Evolutionary conservation across 2,888 invertebrate species (phyloP).

Genomic region (Sinohyriopsis cumingii): DNA sequence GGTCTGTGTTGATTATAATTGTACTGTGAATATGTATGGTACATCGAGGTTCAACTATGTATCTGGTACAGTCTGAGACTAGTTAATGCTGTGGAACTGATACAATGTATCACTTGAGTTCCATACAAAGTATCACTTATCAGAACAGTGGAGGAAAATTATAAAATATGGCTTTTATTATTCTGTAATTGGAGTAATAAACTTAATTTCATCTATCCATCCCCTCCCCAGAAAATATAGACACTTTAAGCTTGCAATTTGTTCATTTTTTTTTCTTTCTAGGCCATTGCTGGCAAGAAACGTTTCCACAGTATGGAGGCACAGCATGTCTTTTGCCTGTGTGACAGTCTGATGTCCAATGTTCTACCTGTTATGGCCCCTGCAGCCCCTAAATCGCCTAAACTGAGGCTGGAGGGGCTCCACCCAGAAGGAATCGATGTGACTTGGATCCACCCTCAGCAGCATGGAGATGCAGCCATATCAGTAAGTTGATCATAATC

Average conservation of each 20-base stretch:
- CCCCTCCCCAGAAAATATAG: no score
- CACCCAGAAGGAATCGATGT: constrained; percentile 69
- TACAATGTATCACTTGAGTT: no score
- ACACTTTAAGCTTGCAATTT: no score
- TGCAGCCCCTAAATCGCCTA: constrained; percentile 69
- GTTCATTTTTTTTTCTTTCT: constrained; percentile 12
- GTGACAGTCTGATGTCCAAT: constrained; percentile 68
- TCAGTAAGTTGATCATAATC: constrained; percentile 58
- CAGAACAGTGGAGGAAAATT: no score
- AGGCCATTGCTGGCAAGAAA: constrained; percentile 64
- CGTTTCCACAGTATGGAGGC: constrained; percentile 51
- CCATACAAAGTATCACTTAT: no score
- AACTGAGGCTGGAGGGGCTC: constrained; percentile 68
- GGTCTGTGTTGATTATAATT: no score
- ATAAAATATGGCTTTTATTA: no score
- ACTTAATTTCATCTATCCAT: no score
- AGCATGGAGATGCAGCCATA: constrained; percentile 69
- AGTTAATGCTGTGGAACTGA: no score
- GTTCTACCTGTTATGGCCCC: constrained; percentile 67
- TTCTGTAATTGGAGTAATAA: background rate
- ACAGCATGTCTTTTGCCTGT: constrained; percentile 64
- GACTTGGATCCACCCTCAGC: constrained; percentile 70
- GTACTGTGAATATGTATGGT: no score
- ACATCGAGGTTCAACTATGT: no score
- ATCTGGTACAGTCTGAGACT: no score